phyloP scores from a whole-genome alignment of 1,140 invertebrate genomes.

The Idris sp. region DNA sequence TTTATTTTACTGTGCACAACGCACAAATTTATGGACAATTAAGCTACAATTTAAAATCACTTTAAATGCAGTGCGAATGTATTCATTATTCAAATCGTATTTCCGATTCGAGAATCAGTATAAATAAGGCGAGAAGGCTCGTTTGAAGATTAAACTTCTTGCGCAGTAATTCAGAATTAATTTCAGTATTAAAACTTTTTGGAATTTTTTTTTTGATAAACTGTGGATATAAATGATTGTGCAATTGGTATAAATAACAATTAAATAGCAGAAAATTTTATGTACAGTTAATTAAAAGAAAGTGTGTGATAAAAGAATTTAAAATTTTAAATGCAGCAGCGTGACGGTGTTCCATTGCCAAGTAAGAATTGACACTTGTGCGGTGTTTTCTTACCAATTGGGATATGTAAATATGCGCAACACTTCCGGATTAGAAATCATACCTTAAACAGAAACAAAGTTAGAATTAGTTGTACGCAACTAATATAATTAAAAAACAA shows the following conservation, averaged over 20 bases:
- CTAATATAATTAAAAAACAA: too few relatives aligned
- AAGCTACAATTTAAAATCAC: conserved; percentile 54
- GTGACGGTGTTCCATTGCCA: too few relatives aligned
- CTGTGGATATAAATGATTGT: too few relatives aligned
- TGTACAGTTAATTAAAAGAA: conserved; percentile 27
- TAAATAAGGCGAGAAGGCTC: conserved; percentile 25
- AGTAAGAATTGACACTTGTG: too few relatives aligned
- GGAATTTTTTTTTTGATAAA: too few relatives aligned
- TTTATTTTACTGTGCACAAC: conserved; percentile 9
- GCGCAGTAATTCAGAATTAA: conserved; percentile 23
- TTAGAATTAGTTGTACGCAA: too few relatives aligned
- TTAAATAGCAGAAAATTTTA: conserved; percentile 20
- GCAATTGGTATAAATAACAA: conserved; percentile 13
- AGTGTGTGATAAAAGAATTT: too few relatives aligned
- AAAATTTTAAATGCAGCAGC: too few relatives aligned
- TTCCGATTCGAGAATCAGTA: conserved; percentile 45
- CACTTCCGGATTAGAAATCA: conserved; percentile 39
- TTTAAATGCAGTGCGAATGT: conserved; percentile 47
- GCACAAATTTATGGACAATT: conserved; percentile 55
- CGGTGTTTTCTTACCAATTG: conserved; percentile 14
- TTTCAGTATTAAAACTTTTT: too few relatives aligned
- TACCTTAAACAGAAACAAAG: too few relatives aligned
- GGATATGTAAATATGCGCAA: conserved; percentile 15
- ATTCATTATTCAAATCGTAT: conserved; percentile 57
- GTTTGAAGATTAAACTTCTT: too few relatives aligned